Conservation (phyloP, 2,888 invertebrate species). For the Branchellion lobata region DNA sequence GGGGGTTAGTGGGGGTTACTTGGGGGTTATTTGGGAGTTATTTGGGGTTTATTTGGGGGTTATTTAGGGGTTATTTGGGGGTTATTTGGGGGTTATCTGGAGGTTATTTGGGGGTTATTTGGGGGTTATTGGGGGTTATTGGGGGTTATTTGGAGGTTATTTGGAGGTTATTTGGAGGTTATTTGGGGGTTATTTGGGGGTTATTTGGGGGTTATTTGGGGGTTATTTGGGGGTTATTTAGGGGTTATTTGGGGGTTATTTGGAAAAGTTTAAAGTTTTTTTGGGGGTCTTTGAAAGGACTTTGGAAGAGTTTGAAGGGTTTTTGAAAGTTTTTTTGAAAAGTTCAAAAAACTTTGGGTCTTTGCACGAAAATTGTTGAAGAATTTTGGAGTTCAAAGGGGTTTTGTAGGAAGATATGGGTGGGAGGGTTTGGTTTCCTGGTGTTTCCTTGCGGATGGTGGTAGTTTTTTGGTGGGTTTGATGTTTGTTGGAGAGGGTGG, state of each 20-base stretch:
- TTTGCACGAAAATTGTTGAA: too few species aligned
- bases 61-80: background rate
- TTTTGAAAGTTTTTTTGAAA: background rate
- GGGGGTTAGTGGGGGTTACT: background rate
- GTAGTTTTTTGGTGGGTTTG: too few species aligned
- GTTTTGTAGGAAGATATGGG: too few species aligned
- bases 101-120: background rate
- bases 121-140: too few species aligned
- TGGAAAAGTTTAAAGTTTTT: background rate
- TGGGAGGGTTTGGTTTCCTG: too few species aligned
- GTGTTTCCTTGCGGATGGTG: too few species aligned
- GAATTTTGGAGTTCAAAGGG: too few species aligned
- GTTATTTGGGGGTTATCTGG: background rate
- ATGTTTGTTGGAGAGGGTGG: too few species aligned
- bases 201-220: background rate
- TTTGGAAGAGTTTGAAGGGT: background rate
- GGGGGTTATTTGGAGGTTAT: background rate
- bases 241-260: background rate
- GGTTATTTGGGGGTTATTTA: background rate
- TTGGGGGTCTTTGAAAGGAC: background rate
- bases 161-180: background rate
- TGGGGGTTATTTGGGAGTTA: background rate
- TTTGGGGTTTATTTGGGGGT: background rate
- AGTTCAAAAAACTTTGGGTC: too few species aligned
- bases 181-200: background rate